Conservation (phyloP, 2,113 vertebrate genomes). For the Monarcha castaneiventris region DNA sequence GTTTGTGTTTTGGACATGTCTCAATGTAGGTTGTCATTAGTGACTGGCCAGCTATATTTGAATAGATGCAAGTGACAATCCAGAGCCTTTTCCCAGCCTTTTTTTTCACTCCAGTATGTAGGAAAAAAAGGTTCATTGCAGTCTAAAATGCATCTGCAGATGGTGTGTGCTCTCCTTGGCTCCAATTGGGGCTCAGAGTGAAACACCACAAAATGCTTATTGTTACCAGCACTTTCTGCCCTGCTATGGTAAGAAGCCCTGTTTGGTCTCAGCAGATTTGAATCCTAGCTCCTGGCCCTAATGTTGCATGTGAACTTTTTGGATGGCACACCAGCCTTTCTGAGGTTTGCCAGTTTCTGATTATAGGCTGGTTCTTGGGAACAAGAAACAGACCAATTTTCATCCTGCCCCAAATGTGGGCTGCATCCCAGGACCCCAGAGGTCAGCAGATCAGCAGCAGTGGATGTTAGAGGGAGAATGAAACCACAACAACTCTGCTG, state of each 20-base stretch:
- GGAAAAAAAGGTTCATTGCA: conserved; percentile 1
- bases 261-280: conserved; percentile 1
- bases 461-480: background rate
- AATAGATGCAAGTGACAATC: conserved; percentile 44
- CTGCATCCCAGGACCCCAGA: conserved; percentile 23
- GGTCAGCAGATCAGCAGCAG: conserved; percentile 16
- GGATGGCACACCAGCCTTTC: background rate
- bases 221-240: conserved; percentile 10
- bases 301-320: background rate
- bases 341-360: conserved; percentile 45
- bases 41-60: conserved; percentile 46
- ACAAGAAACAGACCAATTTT: background rate
- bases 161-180: conserved; percentile 34
- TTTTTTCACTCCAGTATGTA: background rate
- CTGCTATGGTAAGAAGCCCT: background rate
- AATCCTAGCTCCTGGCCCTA: background rate
- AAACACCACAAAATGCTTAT: conserved; percentile 39
- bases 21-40: conserved; percentile 54
- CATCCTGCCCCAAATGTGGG: background rate
- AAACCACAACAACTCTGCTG: background rate
- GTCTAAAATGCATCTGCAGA: conserved; percentile 36
- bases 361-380: conserved; percentile 38
- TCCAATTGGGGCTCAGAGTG: background rate
- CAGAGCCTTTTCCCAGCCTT: conserved; percentile 41
- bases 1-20: conserved; percentile 39